Percentiles rank a stretch among this genome's conserved stretches.
Conservation (phyloP, 2,797 vertebrate species). For the Allobates femoralis region DNA sequence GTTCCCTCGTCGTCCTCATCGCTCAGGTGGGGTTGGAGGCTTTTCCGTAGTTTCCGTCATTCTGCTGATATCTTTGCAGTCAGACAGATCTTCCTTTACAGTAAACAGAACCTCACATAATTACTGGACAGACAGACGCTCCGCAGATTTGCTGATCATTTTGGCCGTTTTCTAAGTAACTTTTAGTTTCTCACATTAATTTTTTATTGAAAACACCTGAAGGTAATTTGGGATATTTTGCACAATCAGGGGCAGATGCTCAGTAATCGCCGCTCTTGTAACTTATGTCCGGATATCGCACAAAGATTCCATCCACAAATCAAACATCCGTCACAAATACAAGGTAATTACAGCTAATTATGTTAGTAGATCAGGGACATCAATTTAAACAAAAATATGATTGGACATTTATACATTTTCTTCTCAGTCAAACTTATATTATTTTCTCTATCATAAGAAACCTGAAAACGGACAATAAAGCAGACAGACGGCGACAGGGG, state of each 20-base stretch:
- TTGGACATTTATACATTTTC: background rate
- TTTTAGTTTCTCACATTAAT: conserved; percentile 10
- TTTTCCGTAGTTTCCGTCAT: background rate
- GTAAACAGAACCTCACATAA: background rate
- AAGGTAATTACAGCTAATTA: background rate
- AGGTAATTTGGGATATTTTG: conserved; percentile 1
- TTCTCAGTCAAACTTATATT: background rate
- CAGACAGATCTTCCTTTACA: background rate
- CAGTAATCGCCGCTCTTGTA: background rate
- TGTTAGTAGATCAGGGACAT: background rate
- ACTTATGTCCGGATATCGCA: conserved; percentile 9
- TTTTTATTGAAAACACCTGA: background rate
- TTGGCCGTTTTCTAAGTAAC: background rate
- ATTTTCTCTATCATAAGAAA: background rate
- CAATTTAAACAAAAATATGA: background rate
- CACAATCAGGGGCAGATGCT: background rate
- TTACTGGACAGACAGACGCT: background rate
- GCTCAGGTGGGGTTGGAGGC: background rate
- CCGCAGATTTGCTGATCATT: background rate
- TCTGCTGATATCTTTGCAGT: background rate
- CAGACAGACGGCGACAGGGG: too few relatives aligned
- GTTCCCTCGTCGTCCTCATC: background rate
- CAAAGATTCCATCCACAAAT: background rate
- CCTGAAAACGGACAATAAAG: background rate
- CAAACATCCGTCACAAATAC: background rate